These are phyloP conservation scores for Coccyzus lansbergi DNA, from an alignment of 2,797 vertebrate genomes.

Conservation along the genomic window DNA sequence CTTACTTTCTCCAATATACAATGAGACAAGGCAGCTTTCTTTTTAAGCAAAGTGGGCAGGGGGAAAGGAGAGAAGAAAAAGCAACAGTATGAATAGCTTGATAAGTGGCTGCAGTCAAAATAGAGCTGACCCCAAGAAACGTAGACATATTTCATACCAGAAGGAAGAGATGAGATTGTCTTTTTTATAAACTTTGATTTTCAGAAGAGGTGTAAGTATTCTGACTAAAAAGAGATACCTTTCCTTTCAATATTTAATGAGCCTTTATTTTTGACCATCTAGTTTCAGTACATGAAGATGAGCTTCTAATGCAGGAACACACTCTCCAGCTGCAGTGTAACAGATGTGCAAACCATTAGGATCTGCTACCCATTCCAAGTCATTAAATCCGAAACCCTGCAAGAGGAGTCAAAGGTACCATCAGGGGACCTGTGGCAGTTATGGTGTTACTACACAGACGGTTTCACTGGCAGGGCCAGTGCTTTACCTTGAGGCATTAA, in stretches of 20 bases:
- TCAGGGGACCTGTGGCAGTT: conserved; percentile 46
- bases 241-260: conserved; percentile 63
- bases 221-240: background rate
- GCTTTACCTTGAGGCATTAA: background rate
- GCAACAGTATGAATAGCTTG: background rate
- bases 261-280: conserved; percentile 44
- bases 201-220: background rate
- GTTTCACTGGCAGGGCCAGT: background rate
- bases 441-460: conserved; percentile 33
- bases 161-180: background rate
- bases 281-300: conserved; percentile 3
- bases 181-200: background rate
- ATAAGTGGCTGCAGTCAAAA: background rate
- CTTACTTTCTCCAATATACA: background rate
- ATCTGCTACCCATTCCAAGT: conserved; percentile 66
- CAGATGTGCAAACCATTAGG: conserved; percentile 71
- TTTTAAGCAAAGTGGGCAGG: background rate
- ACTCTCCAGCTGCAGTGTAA: conserved; percentile 55
- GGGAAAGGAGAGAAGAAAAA: background rate
- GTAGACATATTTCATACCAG: background rate
- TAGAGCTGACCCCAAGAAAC: background rate
- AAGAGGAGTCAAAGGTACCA: conserved; percentile 56
- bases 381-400: conserved; percentile 61
- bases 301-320: background rate
- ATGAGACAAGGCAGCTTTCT: background rate